These are phyloP conservation scores for Ferdinandea cuprea DNA, from an alignment of 2,888 invertebrate genomes.

Conservation along the genomic window DNA sequence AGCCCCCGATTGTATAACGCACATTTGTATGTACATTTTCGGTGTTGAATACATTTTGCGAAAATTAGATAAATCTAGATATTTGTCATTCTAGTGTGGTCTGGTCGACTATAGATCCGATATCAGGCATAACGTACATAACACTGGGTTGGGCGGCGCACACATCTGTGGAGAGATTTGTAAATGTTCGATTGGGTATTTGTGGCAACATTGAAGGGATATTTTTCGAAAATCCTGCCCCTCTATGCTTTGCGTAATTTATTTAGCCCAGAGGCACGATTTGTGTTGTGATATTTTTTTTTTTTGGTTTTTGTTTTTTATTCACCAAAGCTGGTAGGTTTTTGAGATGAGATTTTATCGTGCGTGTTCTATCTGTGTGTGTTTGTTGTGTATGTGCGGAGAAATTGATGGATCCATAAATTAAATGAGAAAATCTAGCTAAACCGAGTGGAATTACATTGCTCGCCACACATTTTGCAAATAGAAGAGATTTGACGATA, in stretches of 20 bases:
- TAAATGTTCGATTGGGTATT: slow-evolving; percentile 49
- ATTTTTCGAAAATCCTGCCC: slow-evolving; percentile 38
- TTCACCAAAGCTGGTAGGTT: too few relatives aligned
- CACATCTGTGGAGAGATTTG: slow-evolving; percentile 28
- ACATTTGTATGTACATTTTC: too few relatives aligned
- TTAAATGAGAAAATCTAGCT: slow-evolving; percentile 13
- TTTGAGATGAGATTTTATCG: slow-evolving; percentile 53
- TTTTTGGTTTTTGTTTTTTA: neutral
- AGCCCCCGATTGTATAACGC: slow-evolving; percentile 1
- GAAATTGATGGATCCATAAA: slow-evolving; percentile 51
- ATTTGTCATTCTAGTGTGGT: slow-evolving; percentile 58
- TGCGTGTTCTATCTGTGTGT: slow-evolving; percentile 11
- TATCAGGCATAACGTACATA: slow-evolving; percentile 14
- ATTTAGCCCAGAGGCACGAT: slow-evolving; percentile 53
- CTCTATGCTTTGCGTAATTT: slow-evolving; percentile 41
- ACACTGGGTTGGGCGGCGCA: neutral
- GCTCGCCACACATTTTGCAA: neutral
- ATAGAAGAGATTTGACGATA: slow-evolving; percentile 63
- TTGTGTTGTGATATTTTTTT: slow-evolving; percentile 47
- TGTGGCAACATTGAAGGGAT: slow-evolving; percentile 45
- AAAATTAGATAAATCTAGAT: slow-evolving; percentile 57
- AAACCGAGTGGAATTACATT: slow-evolving; percentile 28
- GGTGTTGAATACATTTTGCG: slow-evolving; percentile 23
- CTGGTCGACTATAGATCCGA: slow-evolving; percentile 13
- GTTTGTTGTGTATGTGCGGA: slow-evolving; percentile 2